These are phyloP conservation scores for Trichogramma evanescens DNA, from an alignment of 2,888 invertebrate species.

Conservation along the genomic window DNA sequence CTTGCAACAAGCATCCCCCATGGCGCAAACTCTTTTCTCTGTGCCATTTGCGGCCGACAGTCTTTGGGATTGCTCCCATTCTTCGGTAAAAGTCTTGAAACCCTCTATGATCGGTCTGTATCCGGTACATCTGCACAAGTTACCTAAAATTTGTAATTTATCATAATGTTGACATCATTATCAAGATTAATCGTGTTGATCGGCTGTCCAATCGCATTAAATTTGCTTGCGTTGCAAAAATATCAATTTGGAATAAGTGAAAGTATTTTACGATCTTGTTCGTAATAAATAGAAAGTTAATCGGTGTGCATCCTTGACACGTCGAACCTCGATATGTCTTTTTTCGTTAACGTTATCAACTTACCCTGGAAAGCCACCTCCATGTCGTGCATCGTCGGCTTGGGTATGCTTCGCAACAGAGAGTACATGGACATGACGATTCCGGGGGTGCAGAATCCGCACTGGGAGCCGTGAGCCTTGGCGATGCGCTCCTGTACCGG, in stretches of 20 bases:
- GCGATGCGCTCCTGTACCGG: conserved; percentile 84
- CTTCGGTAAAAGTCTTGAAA: conserved; percentile 75
- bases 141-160: conserved; percentile 45
- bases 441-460: conserved; percentile 92
- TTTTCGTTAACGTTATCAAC: no score
- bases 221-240: neutral
- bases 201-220: no score
- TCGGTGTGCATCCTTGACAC: neutral
- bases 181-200: no score
- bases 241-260: neutral
- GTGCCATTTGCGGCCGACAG: conserved; percentile 30
- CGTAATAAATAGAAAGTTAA: neutral
- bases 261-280: neutral
- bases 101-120: conserved; percentile 91
- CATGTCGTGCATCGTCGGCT: conserved; percentile 68
- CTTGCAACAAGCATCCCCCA: conserved; percentile 66
- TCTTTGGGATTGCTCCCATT: conserved; percentile 56
- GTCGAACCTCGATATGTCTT: no score
- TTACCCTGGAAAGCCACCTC: conserved; percentile 76
- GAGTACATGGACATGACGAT: conserved; percentile 97
- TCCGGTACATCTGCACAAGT: conserved; percentile 87
- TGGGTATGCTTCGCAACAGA: conserved; percentile 64
- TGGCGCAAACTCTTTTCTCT: conserved; percentile 47
- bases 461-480: conserved; percentile 88
- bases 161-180: no score